These are phyloP conservation scores for Proisotoma minuta DNA, from an alignment of 2,888 invertebrate genomes.

Conservation along the genomic window DNA sequence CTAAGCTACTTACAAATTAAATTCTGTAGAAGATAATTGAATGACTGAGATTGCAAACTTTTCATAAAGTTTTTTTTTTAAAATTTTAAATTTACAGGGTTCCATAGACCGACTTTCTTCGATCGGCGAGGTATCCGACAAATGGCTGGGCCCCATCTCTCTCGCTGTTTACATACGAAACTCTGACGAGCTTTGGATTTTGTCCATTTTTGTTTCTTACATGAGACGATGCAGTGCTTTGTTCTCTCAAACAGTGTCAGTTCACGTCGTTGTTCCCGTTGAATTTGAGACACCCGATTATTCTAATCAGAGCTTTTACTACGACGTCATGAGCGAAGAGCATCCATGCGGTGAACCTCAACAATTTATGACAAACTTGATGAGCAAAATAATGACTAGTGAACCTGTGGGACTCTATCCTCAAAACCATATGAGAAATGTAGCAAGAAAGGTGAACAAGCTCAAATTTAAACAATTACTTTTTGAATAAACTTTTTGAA, in stretches of 20 bases:
- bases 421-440: conserved; percentile 81
- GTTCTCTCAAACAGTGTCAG: conserved; percentile 66
- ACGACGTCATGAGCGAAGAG: conserved; percentile 50
- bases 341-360: conserved; percentile 64
- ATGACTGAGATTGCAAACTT: too few relatives aligned
- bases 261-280: conserved; percentile 59
- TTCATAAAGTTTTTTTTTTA: too few relatives aligned
- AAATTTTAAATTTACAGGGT: conserved; percentile 61
- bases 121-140: conserved; percentile 69
- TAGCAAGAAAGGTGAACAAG: conserved; percentile 63
- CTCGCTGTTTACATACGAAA: conserved; percentile 66
- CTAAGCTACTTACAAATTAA: too few relatives aligned
- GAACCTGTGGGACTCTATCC: conserved; percentile 62
- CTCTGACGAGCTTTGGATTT: conserved; percentile 62
- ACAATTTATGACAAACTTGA: conserved; percentile 58
- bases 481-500: neutral
- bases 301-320: neutral
- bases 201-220: conserved; percentile 70
- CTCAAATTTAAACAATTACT: neutral
- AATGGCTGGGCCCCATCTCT: conserved; percentile 80
- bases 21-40: neutral
- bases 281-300: conserved; percentile 13
- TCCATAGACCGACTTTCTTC: conserved; percentile 77
- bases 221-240: conserved; percentile 68
- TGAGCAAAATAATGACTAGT: conserved; percentile 57